Evolutionary conservation across 30 jellyfish, hydroid and myxozoan species (phyloP).

Genomic region (Sanderia malayensis): DNA sequence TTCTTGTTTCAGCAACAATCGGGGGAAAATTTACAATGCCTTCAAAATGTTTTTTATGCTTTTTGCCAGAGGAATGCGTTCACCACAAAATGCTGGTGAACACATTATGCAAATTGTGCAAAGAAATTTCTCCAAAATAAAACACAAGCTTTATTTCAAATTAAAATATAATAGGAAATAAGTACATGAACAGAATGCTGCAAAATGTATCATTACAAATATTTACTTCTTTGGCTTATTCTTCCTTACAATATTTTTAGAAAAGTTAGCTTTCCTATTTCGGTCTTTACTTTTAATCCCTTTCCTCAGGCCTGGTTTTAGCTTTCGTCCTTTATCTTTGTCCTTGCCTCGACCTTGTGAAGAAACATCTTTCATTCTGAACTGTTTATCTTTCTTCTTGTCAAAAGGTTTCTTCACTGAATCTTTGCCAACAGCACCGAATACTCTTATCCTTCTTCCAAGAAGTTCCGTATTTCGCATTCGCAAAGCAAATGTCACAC

Average conservation of each 20-base stretch:
- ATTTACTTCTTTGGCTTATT: background rate
- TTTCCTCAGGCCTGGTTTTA: background rate
- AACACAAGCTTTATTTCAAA: too few species aligned
- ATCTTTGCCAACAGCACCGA: slow-evolving; percentile 16
- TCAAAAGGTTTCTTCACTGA: slow-evolving; percentile 19
- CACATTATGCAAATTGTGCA: too few species aligned
- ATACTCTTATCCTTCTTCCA: slow-evolving; percentile 41
- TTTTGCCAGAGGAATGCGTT: too few species aligned
- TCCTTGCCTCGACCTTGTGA: background rate
- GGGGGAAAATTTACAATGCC: too few species aligned
- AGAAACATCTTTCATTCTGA: slow-evolving; percentile 27
- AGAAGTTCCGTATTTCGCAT: slow-evolving; percentile 41
- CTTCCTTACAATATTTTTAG: background rate
- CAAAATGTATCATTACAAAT: too few species aligned
- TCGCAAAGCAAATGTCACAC: slow-evolving; percentile 49
- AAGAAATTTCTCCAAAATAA: too few species aligned
- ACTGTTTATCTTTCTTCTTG: slow-evolving; percentile 46
- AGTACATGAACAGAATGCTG: too few species aligned
- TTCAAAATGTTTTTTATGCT: too few species aligned
- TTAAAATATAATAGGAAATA: too few species aligned
- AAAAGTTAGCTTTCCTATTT: background rate
- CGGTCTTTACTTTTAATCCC: background rate
- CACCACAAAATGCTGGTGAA: too few species aligned
- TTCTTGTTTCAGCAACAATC: too few species aligned
- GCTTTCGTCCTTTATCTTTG: background rate